Evolutionary conservation across 2,888 invertebrate species (phyloP).

Genomic region (Hetaerina titia): DNA sequence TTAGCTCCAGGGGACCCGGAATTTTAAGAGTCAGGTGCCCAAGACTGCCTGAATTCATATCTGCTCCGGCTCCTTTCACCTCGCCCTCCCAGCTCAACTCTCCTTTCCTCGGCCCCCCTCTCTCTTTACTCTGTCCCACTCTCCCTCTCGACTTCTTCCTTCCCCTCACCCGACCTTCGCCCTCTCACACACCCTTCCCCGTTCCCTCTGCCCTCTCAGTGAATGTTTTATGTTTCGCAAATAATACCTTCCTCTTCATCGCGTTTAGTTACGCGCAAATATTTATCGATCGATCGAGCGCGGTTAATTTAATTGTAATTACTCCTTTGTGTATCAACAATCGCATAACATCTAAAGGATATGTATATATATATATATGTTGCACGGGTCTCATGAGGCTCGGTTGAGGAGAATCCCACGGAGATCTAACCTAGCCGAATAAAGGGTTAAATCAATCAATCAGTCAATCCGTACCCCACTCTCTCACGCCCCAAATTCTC

Average conservation of each 20-base stretch:
- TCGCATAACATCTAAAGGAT: constrained; percentile 17
- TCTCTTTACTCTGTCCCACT: not conserved
- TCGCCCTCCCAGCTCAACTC: too few species aligned
- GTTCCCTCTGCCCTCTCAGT: not conserved
- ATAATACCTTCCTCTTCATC: not conserved
- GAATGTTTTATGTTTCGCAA: not conserved
- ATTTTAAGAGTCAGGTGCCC: constrained; percentile 2
- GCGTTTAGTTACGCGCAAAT: not conserved
- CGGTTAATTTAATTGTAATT: constrained; percentile 27
- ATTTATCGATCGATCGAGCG: not conserved
- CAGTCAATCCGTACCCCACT: not conserved
- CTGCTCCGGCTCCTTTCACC: not conserved
- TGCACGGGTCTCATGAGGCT: not conserved
- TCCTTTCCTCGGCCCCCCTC: not conserved
- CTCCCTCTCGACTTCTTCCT: not conserved
- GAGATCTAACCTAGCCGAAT: not conserved
- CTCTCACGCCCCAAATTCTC: not conserved
- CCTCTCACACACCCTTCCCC: not conserved
- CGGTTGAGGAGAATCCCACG: not conserved
- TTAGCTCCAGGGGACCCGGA: not conserved
- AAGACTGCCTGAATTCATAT: not conserved
- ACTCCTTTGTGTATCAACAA: constrained; percentile 21
- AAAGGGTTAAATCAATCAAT: constrained; percentile 39
- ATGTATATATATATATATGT: not conserved
- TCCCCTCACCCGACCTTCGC: not conserved